Base-by-base conservation (phyloP, 2,888 invertebrate species). In the Drosophila limbata region DNA sequence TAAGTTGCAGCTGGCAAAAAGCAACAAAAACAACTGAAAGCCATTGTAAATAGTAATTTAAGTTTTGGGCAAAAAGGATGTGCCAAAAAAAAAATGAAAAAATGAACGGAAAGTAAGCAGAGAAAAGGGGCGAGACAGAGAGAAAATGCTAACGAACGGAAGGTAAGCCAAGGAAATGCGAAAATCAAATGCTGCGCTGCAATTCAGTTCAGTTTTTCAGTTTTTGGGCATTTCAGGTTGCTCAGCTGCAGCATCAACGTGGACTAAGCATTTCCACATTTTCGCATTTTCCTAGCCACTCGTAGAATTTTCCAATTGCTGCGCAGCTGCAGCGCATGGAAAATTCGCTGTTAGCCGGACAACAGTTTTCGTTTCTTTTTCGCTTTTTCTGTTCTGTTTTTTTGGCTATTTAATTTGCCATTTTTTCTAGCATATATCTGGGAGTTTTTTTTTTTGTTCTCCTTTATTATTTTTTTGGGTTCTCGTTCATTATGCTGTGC, bases 351-450 rank as follows among this genome's bases (percentile, higher is more conserved):
- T 45, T 62, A 55, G 47, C 74, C 72, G 65, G 55, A 31, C 45
- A 39, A 19, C 63, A 66, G 57, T 50, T 31, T 19, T 39, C 17
- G 15, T 47, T 55, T 28, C 13, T 57, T 35, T 2, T 15, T 47
- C 15, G 10, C 25, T 2, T 9, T 50, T 13, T 5, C 25, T 25
- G 25, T 13, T 55, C 28, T 52, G 66, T 69, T 86, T 88, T 84
- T 89, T 85, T 72, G 84, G 87, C 87, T 87, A 87, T 89, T 87
- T 89, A 89, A 82, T 89, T 85, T 85, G 73, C 75, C 77, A 84
- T 87, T 85, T 89, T 86, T 87, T 87, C 73, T 79, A 79, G 82
- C 74, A 84, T 82, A 76, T 86, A 79, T 78, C 72, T 83, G 80
- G 44, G 78, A 76, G 84, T 79, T 73, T 57, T 45, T 53, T 42